These are phyloP conservation scores for Octodon degus DNA, from an alignment of 2,113 vertebrate genomes.

Conservation along the genomic window DNA sequence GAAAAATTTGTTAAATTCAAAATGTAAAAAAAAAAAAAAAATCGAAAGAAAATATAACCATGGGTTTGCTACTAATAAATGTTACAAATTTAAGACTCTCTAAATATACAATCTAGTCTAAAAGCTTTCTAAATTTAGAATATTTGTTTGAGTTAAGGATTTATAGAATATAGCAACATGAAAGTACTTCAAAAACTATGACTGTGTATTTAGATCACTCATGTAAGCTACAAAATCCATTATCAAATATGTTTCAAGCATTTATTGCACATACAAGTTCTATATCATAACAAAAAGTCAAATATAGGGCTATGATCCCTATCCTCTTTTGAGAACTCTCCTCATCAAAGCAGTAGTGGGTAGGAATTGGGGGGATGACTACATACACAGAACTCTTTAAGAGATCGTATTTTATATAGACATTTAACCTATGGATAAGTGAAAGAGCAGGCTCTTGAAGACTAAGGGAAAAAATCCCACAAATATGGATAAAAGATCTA, in stretches of 20 bases:
- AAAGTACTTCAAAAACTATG: background rate
- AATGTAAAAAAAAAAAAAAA: background rate
- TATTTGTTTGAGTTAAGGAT: background rate
- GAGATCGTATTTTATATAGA: background rate
- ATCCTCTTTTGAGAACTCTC: background rate
- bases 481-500: background rate
- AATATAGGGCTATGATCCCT: background rate
- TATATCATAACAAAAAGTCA: slow-evolving; percentile 21
- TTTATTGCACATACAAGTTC: background rate
- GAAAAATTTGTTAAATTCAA: background rate
- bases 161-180: slow-evolving; percentile 16
- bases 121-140: slow-evolving; percentile 38
- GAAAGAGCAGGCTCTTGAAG: background rate
- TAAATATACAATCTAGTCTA: background rate
- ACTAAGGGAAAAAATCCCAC: slow-evolving; percentile 1
- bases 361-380: background rate
- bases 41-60: background rate
- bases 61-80: slow-evolving; percentile 9
- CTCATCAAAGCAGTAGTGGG: background rate
- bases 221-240: background rate
- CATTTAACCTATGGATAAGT: slow-evolving; percentile 15
- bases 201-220: background rate
- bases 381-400: background rate
- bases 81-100: slow-evolving; percentile 2
- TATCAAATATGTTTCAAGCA: background rate